Evolutionary conservation across 2,113 vertebrate species (phyloP), one percentile per base, ranked within the genome.

Genomic region (Anarhynchus alexandrinus): DNA sequence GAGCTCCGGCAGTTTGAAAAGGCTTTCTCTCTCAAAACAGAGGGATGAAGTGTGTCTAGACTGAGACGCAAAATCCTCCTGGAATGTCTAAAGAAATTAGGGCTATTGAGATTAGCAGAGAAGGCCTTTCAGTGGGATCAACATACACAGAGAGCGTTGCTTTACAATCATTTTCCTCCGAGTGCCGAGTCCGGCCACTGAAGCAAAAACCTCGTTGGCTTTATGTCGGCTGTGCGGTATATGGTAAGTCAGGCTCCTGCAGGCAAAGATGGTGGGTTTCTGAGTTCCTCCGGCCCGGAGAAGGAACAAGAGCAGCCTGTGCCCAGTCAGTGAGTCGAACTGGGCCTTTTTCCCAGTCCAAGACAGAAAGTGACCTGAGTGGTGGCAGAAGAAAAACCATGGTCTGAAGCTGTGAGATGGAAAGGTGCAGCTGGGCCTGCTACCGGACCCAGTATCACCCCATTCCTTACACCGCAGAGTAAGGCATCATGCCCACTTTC

Each of bases 31-130:
- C 94, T 91, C 74, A 51, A 90, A 96, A 95, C 94, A 96, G 79
- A 95, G 74, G 65, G 94, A 88, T 95, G 95, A 94, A 96, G 88
- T 92, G 83, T 94, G 94, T 97, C 97, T 94, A 94, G 96, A 96
- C 94, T 77, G 93, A 95, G 78, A 85, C 0, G 16, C 54, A 96
- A 97, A 94, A 96, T 94, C 96, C 94, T 94, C 62, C 86, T 93
- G 97, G 94, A 96, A 96, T 96, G 88, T 69, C 89, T 93, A 87
- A 95, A 97, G 96, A 96, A 97, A 94, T 95, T 40, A 73, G 59
- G 89, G 77, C 78, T 70, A 72, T 82, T 96, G 93, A 85, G 91
- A 94, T 91, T 96, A 96, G 58, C 73, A 69, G 65, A 43, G 73
- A 91, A 94, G 78, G 83, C 89, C 66, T 95, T 97, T 94, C 88